Evolutionary conservation across 2,888 invertebrate species (phyloP), one percentile per base, ranked within the genome.

Genomic region (Drosophila colorata): DNA sequence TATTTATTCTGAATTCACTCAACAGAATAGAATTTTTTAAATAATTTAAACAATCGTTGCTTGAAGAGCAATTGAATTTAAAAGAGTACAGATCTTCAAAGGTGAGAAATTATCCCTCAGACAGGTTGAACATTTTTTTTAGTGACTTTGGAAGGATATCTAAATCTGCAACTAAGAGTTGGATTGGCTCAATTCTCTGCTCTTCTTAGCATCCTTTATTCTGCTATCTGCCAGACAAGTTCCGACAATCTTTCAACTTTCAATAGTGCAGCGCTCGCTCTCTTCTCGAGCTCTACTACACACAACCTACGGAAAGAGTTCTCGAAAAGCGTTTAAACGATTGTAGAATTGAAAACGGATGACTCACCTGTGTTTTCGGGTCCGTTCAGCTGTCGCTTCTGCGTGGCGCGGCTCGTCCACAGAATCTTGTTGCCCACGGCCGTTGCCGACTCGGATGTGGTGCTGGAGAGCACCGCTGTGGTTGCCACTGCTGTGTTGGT

Each of bases 321-420:
- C 55, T 56, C 55, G 23, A 55, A 43, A 31, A 13, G 9, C 20
- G 43, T 55, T 49, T 33, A 11, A 6, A 25, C 11, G 13, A n/a
- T n/a, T 16, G 13, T 31, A 13, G 2, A 11, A 16, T 41, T 0
- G 9, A 1, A 28, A 33, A 6, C n/a, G n/a, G 13, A 6, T 11
- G 11, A 51, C 74, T 78, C 52, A 90, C 90, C 90, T 74, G 83
- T 88, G 69, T 90, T 90, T 49, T 92, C 90, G 14, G 92, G 92
- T 47, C 92, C 92, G 71, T 92, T 92, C 1, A 91, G 78, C 67
- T 92, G 92, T 37, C 92, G 89, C 63, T 90, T 90, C 35, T 84
- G 90, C 3, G 84, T 80, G 9, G 90, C 74, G 13, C 91, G 82
- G 72, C 90, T 90, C 43, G 92, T 82, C 91, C 91, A 89, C 9